Base-by-base conservation (phyloP, 2,797 vertebrate genomes). In the Eulemur rubriventer region DNA sequence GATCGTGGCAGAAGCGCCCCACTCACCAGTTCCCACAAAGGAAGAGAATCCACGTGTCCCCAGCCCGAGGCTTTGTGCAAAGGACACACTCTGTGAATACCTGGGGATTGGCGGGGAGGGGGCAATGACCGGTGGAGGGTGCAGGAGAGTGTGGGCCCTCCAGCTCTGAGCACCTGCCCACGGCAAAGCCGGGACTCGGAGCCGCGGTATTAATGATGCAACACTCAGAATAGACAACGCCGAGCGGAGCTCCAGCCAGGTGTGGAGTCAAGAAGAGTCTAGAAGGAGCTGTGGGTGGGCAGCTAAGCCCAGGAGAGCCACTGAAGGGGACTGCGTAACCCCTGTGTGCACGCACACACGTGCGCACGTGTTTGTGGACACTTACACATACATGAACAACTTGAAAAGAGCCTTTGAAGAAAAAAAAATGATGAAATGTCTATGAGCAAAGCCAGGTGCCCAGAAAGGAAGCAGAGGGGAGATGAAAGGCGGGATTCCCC, bases 131-230 rank as follows among this genome's bases (percentile, higher is more conserved):
- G 0, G n/a, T 5, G 9, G 9, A 3, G 22, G 17, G 0, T 43
- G 30, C 4, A 2, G 61, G 26, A 30, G 30, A 18, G 0, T 0
- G 0, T 4, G 2, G 30, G 0, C 8, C n/a, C 57, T 38, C 46
- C 46, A 5, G 24, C 80, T 41, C n/a, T 33, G 7, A 52, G n/a
- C 13, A 4, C 30, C 26, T 38, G 18, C 73, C 50, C 35, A 6
- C 46, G 50, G 26, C 33, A 38, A 52, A 24, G 43, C 28, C n/a
- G 72, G 18, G 46, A 4, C 28, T 22, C 12, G 0, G 50, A 26
- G 26, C 63, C 30, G 0, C 0, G 2, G 7, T 0, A 1, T 26
- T 0, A 2, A 4, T 1, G 2, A 3, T 0, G 6, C 7, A 3
- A 0, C 2, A 0, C 2, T 8, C 33, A 2, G 67, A 76, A 24